Evolutionary conservation across 2,113 vertebrate genomes (phyloP).

Genomic region (Entelurus aequoreus): DNA sequence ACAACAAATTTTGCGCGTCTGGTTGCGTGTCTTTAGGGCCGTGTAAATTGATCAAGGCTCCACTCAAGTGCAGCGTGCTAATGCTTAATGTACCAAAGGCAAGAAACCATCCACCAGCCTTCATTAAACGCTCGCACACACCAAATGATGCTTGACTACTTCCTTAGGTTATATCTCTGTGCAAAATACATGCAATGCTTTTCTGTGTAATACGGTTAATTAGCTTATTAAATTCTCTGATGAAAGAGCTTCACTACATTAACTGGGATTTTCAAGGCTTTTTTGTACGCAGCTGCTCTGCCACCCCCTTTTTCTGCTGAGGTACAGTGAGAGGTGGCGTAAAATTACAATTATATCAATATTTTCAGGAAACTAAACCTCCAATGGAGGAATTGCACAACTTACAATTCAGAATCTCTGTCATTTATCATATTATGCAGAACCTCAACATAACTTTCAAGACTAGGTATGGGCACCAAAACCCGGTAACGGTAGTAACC

Average conservation of each 20-base stretch:
- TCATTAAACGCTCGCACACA: constrained; percentile 2
- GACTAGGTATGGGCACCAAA: too few relatives aligned
- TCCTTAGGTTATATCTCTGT: neutral
- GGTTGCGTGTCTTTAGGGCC: constrained; percentile 9
- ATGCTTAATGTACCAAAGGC: constrained; percentile 4
- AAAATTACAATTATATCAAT: too few relatives aligned
- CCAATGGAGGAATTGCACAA: too few relatives aligned
- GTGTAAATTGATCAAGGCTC: constrained; percentile 15
- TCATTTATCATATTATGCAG: too few relatives aligned
- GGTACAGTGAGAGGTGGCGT: too few relatives aligned
- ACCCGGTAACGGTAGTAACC: too few relatives aligned
- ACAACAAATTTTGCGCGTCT: constrained; percentile 22
- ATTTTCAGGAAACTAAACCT: too few relatives aligned
- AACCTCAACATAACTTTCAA: too few relatives aligned
- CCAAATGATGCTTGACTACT: constrained; percentile 2
- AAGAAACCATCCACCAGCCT: constrained; percentile 10
- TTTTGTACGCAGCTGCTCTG: neutral
- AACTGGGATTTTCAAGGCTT: neutral
- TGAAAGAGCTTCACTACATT: neutral
- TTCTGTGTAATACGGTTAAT: constrained; percentile 3
- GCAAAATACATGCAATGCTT: neutral
- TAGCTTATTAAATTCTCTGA: constrained; percentile 3
- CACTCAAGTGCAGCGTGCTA: constrained; percentile 15
- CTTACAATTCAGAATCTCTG: too few relatives aligned
- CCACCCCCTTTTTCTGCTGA: too few relatives aligned